Evolutionary conservation across 1,140 invertebrate species (phyloP).

Genomic region (Nebria ingens): DNA sequence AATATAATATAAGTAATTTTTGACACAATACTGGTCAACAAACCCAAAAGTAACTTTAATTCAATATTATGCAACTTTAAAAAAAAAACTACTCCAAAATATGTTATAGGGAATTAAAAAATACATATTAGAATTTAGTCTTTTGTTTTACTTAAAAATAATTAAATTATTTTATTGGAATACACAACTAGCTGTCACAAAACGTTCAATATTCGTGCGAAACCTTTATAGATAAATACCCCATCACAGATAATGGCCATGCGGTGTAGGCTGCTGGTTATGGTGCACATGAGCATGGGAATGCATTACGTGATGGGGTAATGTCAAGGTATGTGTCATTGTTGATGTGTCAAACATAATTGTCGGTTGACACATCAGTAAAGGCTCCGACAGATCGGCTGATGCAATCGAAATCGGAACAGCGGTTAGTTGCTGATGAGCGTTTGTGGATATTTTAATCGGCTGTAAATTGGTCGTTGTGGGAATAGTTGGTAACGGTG

Average conservation of each 20-base stretch:
- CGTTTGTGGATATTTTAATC: background rate
- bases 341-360: constrained; percentile 24
- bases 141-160: too few species aligned
- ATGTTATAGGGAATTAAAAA: too few species aligned
- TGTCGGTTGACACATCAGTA: constrained; percentile 25
- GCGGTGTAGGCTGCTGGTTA: constrained; percentile 14
- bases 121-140: too few species aligned
- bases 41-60: too few species aligned
- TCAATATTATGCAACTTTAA: too few species aligned
- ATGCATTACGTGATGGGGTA: constrained; percentile 23
- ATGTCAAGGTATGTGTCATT: constrained; percentile 14
- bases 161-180: too few species aligned
- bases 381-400: constrained; percentile 19
- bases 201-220: too few species aligned
- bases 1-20: too few species aligned
- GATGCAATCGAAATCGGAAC: background rate
- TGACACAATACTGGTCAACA: too few species aligned
- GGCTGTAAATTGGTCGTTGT: background rate
- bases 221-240: too few species aligned
- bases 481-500: background rate
- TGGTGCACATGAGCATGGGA: constrained; percentile 18
- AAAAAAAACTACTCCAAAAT: too few species aligned
- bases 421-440: background rate
- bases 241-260: constrained; percentile 3
- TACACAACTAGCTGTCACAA: too few species aligned